Base-by-base conservation (phyloP, 1,140 invertebrate species). In the Drosophila watanabei region DNA sequence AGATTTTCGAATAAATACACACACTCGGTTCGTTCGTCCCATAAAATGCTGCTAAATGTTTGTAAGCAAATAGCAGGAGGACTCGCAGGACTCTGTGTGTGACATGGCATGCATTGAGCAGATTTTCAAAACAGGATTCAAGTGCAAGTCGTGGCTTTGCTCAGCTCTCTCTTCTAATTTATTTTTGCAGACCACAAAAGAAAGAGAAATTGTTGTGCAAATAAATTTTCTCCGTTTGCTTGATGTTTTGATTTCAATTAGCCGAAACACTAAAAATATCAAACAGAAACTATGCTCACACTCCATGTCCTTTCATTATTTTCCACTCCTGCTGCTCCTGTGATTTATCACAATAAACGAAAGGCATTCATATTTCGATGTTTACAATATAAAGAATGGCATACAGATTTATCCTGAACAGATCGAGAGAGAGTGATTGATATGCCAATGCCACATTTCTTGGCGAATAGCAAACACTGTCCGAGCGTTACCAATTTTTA, bases 321-420 rank as follows among this genome's bases (percentile, higher is more conserved):
- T 54, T 71, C 49, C 39, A 14, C 30, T 54, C 2, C 32, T 11
- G 32, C 8, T 37, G 28, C 10, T 14, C 0, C 5, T 39, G 82
- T 81, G 82, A 91, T 91, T 91, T 91, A 91, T 91, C 87, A 91
- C 91, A 91, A 91, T 91, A 91, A 91, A 87, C 85, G 82, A 57
- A 59, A 57, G 69, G 64, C 58, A 75, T 48, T 51, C 56, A 63
- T 46, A 54, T 32, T 48, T 59, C 60, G 33, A 60, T 71, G 73
- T 68, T 82, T 79, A 82, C 82, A 82, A 79, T 80, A 87, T 72
- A 87, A 87, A 87, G 83, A 86, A 87, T 88, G 66, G 75, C 83
- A 87, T 54, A 86, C 83, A 87, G 81, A 87, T 87, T 87, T 82
- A 24, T 33, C 60, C 63, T 70, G 80, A 32, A 46, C 41, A 45